phyloP scores from a whole-genome alignment of 2,113 vertebrate genomes.

The Acinonyx jubatus region DNA sequence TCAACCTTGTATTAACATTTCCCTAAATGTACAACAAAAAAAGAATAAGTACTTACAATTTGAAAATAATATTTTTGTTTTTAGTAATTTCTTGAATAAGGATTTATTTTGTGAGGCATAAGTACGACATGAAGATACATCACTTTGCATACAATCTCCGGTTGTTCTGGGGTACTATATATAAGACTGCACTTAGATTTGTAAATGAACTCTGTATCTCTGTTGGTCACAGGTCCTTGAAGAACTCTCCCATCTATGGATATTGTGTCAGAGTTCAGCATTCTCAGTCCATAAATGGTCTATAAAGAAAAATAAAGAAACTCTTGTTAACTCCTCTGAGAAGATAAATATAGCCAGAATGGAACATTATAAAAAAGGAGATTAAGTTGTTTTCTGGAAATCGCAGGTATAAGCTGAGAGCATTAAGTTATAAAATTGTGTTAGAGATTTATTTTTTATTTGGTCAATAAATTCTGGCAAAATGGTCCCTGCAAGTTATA shows the following conservation, averaged over 20 bases:
- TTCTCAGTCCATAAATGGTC: background rate
- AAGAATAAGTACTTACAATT: background rate
- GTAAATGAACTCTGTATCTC: background rate
- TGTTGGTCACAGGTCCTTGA: background rate
- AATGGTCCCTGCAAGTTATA: background rate
- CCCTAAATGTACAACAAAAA: background rate
- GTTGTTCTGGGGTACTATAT: background rate
- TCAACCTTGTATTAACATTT: background rate
- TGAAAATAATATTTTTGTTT: constrained; percentile 23
- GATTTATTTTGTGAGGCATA: background rate
- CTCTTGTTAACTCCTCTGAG: background rate
- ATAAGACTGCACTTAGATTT: background rate
- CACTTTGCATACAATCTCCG: background rate
- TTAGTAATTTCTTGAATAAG: background rate
- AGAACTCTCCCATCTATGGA: background rate
- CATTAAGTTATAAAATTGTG: background rate
- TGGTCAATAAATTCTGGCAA: background rate
- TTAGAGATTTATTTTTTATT: constrained; percentile 15
- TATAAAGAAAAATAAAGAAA: constrained; percentile 10
- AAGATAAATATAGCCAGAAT: background rate
- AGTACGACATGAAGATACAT: background rate
- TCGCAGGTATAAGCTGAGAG: background rate
- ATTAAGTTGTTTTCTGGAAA: background rate
- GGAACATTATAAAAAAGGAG: background rate
- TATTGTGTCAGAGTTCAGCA: background rate